Evolutionary conservation across 2,797 vertebrate species (phyloP), one percentile per base, ranked within the genome.

Genomic region (Valencia hispanica): DNA sequence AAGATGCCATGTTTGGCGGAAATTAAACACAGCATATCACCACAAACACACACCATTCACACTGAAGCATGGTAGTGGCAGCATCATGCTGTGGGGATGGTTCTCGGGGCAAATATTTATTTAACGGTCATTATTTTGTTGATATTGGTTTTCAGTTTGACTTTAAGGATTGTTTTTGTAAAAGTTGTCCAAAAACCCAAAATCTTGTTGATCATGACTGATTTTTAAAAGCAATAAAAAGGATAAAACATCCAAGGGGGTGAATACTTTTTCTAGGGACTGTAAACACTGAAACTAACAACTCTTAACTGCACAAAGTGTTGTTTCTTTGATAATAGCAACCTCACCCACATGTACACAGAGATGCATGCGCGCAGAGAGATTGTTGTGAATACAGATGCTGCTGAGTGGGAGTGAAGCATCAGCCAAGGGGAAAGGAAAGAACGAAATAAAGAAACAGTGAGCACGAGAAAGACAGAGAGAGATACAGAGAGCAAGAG

Each of bases 371-470:
- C 80, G 75, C 73, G 68, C 70, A 74, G 51, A 78, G 84, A 84
- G 77, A 86, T 82, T 83, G 86, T 81, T 87, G 87, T 87, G 90
- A 89, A 90, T 89, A 82, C 92, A 92, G 92, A 89, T 92, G 92
- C 86, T 88, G 86, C 81, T 9, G 85, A 91, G 92, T 92, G 86
- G 92, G 91, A 91, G 91, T 83, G 53, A 82, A 87, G 82, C 88
- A 86, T 89, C 80, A 86, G 85, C 81, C 59, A 72, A 85, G 85
- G 73, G 80, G 87, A 79, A 82, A 68, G 71, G 82, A 73, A 83
- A 87, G 71, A 85, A 82, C 77, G 73, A 82, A 74, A 77, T 45
- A 51, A 85, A 86, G 75, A 81, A 80, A 86, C 74, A 66, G 63
- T 34, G 71, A 83, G 72, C 61, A 25, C 68, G 66, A 65, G 12